Percentiles rank a stretch among this genome's conserved stretches.
Conservation (phyloP, 2,888 invertebrate genomes). For the Rotaria socialis region DNA sequence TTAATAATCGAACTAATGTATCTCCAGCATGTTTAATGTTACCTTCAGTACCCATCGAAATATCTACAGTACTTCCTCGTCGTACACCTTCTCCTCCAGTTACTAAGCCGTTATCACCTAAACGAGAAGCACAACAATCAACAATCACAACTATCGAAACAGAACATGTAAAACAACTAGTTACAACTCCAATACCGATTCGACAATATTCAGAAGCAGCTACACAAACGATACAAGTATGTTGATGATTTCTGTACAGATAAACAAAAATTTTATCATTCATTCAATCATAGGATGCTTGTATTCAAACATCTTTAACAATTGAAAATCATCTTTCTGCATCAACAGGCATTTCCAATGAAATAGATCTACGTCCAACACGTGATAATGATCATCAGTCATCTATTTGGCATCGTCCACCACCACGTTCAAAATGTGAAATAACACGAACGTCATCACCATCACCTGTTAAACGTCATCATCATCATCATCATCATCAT, state of each 20-base stretch:
- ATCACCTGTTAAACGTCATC: background rate
- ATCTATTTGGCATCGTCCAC: conserved; percentile 13
- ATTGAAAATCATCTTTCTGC: background rate
- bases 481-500: background rate
- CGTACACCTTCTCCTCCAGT: background rate
- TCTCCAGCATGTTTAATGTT: background rate
- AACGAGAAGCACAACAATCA: background rate
- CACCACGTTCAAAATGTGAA: background rate
- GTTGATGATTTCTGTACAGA: background rate
- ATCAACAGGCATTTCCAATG: background rate
- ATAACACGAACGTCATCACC: background rate
- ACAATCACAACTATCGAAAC: background rate
- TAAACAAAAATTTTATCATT: background rate
- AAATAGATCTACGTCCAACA: background rate
- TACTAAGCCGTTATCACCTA: background rate
- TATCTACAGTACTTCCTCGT: background rate
- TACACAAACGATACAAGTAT: background rate
- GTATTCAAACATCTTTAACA: background rate
- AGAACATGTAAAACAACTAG: background rate
- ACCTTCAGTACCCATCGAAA: background rate
- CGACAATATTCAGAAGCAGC: background rate
- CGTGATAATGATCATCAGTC: background rate
- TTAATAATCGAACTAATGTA: background rate
- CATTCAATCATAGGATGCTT: background rate
- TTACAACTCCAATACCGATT: background rate